Base-by-base conservation (phyloP, 2,888 invertebrate species). In the Monochamus alternatus region DNA sequence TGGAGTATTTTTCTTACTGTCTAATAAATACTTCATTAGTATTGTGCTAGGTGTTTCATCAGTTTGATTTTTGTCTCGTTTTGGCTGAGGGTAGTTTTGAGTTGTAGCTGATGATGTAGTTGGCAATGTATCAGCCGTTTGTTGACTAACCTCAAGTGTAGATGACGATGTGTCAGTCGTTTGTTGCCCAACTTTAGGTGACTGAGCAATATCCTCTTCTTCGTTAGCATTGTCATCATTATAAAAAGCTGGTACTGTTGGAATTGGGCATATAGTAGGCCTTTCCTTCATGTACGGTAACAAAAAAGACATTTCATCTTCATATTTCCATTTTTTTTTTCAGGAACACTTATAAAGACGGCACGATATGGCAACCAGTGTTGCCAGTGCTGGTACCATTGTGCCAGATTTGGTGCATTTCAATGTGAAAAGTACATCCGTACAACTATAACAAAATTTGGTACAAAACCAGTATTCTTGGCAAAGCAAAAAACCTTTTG, bases 291-390 rank as follows among this genome's bases (percentile, higher is more conserved):
- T 4, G 32, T 60, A 60, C 31, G 60, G 60, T 32, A 60, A 60
- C 9, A 60, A 32, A 38, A 60, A 60, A 31, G 60, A 60, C 60
- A 60, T 60, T 38, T 60, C 60, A 32, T 60, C 60, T n/a, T 60
- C 32, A 31, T 60, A 60, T 8, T 60, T 60, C 60, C 32, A 60
- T 59, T n/a, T n/a, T 60, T 60, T 60, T 32, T 38, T 60, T 32
- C 12, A 12, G 38, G 31, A 31, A n/a, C 60, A 10, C 32, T 38
- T n/a, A n/a, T n/a, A n/a, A n/a, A n/a, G n/a, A n/a, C n/a, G n/a
- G n/a, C n/a, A n/a, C n/a, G n/a, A n/a, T n/a, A n/a, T n/a, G n/a
- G n/a, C n/a, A n/a, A n/a, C n/a, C n/a, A n/a, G n/a, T n/a, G n/a
- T n/a, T n/a, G n/a, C n/a, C n/a, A n/a, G n/a, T n/a, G n/a, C n/a